Evolutionary conservation across 2,113 vertebrate species (phyloP), one percentile per base, ranked within the genome.

Genomic region (Apaloderma vittatum): DNA sequence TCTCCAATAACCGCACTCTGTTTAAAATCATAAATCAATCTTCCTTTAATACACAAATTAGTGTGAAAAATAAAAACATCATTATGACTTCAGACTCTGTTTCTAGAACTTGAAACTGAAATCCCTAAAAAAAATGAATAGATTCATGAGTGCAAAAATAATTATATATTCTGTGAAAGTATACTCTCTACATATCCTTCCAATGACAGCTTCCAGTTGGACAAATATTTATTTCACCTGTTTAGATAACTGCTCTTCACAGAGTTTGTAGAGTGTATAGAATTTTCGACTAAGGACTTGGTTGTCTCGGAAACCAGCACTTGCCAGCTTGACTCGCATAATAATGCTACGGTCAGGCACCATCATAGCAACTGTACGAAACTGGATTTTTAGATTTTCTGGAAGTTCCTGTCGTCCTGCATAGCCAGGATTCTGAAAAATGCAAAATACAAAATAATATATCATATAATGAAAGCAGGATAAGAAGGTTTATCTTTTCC

Each of bases 241-340:
- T 93, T 98, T 98, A 30, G 98, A 98, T 91, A 98, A 97, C 81
- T 98, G 97, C 87, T 98, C 97, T 96, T 98, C 98, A 92, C 98
- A 98, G 82, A 98, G 97, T 83, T 98, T 98, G 92, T 98, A 98
- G 54, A 98, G 97, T 27, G 97, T 97, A 63, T 98, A 98, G 95
- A 98, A 98, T 96, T 98, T 98, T 48, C 55, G 96, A 86, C 98
- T 98, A 12, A 98, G 98, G 78, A 97, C 92, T 89, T 97, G 97
- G 96, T 97, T 98, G 91, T 98, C 97, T 93, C 97, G 93, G 88
- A 98, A 98, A 92, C 98, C 98, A 92, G 97, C 97, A 90, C 98
- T 98, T 58, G 97, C 97, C 93, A 98, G 90, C 78, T 98, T 98
- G 77, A 98, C 98, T 93, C 97, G 96, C 98, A 98, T 98, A 66